Conservation (phyloP, 2,113 vertebrate genomes). For the Platichthys flesus region DNA sequence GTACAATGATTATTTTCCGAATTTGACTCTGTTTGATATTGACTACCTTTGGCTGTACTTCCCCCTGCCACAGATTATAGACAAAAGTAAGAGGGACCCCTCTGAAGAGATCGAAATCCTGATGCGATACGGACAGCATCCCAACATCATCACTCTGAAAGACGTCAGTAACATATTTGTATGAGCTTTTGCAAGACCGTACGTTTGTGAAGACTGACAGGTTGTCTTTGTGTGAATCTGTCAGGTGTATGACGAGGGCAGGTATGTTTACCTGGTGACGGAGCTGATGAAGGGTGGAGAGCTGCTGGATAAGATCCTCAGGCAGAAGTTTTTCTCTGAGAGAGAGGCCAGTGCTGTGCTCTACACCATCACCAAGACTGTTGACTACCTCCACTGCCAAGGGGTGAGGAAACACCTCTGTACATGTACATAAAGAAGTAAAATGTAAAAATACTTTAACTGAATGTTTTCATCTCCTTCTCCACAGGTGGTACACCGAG, state of each 20-base stretch:
- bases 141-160: slow-evolving; percentile 97
- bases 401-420: slow-evolving; percentile 83
- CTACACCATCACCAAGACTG: slow-evolving; percentile 94
- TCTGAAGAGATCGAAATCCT: slow-evolving; percentile 98
- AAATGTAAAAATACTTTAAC: background rate
- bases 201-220: background rate
- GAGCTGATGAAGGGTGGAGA: slow-evolving; percentile 98
- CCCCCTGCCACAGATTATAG: slow-evolving; percentile 88
- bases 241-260: slow-evolving; percentile 95
- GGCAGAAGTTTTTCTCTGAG: slow-evolving; percentile 97
- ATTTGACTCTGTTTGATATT: background rate
- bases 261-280: slow-evolving; percentile 93
- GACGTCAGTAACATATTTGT: slow-evolving; percentile 85
- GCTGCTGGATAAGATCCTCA: slow-evolving; percentile 93
- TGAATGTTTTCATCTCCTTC: background rate
- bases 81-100: slow-evolving; percentile 97
- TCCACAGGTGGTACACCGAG: slow-evolving; percentile 93
- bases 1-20: background rate
- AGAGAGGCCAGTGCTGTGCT: slow-evolving; percentile 93
- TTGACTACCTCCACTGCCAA: slow-evolving; percentile 98
- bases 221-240: slow-evolving; percentile 13
- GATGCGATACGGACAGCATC: slow-evolving; percentile 96
- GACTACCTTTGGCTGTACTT: slow-evolving; percentile 16
- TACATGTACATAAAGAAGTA: accelerated
- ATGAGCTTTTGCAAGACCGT: background rate